Conservation (phyloP, 2,113 vertebrate genomes). For the Probosciger aterrimus region DNA sequence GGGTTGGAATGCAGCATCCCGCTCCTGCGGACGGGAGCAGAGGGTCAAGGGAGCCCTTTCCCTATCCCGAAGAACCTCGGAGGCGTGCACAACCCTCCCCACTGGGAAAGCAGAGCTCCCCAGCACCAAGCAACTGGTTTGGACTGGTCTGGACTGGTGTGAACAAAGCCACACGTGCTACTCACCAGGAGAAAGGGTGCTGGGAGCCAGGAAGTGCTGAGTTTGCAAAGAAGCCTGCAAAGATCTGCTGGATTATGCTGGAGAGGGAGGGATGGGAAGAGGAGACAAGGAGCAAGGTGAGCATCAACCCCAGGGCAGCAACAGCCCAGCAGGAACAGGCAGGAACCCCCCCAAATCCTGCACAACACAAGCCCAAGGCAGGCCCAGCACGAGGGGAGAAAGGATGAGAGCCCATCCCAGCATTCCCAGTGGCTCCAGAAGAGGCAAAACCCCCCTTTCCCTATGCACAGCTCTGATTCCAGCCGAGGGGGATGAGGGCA, state of each 20-base stretch:
- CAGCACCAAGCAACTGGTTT: background rate
- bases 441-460: background rate
- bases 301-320: background rate
- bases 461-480: background rate
- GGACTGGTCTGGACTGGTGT: background rate
- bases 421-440: background rate
- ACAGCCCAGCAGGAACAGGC: background rate
- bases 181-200: conserved; percentile 90
- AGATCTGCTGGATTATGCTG: conserved; percentile 97
- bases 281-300: background rate
- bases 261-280: background rate
- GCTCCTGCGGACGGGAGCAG: conserved; percentile 75
- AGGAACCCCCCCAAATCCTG: background rate
- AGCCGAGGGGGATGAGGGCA: background rate
- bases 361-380: background rate
- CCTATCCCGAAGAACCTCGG: background rate
- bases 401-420: background rate
- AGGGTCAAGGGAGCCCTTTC: background rate
- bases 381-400: background rate
- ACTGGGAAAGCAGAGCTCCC: background rate
- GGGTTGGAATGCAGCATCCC: conserved; percentile 97
- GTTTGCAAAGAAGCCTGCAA: conserved; percentile 93
- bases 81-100: no score
- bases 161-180: background rate
- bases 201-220: conserved; percentile 87